Conservation (phyloP, 2,113 vertebrate genomes). For the Myocastor coypus region DNA sequence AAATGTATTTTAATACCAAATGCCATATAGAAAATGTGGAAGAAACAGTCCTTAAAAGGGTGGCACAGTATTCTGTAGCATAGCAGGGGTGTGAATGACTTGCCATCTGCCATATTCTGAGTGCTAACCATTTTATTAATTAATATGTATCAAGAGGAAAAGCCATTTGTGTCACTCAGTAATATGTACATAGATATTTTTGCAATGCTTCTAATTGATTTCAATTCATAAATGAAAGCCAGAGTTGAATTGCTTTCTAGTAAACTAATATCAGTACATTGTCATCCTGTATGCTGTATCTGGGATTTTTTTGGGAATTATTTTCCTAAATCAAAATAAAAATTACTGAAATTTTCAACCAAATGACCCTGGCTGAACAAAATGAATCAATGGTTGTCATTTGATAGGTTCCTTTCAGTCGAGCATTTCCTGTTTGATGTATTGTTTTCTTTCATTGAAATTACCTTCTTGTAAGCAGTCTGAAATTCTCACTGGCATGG, state of each 20-base stretch:
- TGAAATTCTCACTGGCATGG: conserved; percentile 42
- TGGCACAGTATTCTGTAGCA: conserved; percentile 48
- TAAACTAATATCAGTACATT: background rate
- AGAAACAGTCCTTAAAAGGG: conserved; percentile 29
- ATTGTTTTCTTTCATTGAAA: background rate
- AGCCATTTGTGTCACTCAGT: background rate
- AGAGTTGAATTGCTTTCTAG: background rate
- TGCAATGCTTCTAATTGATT: background rate
- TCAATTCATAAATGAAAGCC: background rate
- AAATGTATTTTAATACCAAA: conserved; percentile 62
- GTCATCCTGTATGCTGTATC: background rate
- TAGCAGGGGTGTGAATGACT: conserved; percentile 7
- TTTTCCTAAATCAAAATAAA: conserved; percentile 23
- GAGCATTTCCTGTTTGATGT: background rate
- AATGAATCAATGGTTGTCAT: background rate
- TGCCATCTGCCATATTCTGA: conserved; percentile 12
- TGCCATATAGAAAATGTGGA: conserved; percentile 51
- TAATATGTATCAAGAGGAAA: conserved; percentile 53
- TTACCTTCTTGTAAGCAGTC: conserved; percentile 17
- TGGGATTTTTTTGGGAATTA: background rate
- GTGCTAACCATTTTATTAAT: conserved; percentile 52
- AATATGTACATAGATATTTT: background rate
- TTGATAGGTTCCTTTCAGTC: background rate
- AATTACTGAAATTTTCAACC: background rate
- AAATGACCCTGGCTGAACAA: background rate